Base-by-base conservation (phyloP, 2,888 invertebrate species). In the Polietes domitor region DNA sequence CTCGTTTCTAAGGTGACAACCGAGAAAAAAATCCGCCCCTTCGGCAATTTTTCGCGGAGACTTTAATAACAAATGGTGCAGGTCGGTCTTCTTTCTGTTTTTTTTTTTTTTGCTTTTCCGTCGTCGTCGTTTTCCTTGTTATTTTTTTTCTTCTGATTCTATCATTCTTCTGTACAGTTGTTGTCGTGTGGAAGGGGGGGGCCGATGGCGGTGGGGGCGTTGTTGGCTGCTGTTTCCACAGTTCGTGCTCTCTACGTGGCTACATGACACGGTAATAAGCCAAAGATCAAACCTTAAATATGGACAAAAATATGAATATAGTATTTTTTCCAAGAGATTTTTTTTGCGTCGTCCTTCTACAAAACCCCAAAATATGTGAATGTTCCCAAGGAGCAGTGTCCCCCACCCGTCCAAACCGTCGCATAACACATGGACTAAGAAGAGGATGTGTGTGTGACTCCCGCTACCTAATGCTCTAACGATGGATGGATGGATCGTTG, bases 251-350 rank as follows among this genome's bases (percentile, higher is more conserved):
- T n/a, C n/a, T n/a, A n/a, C n/a, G n/a, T n/a, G n/a, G n/a, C n/a
- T 88, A 87, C 88, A 88, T 88, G 88, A 89, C 89, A 89, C 88
- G 89, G 88, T 89, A 90, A 90, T 90, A 90, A 89, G 89, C 88
- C 88, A 89, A 89, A 90, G 90, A 90, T 90, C 88, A 89, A 89
- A 88, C 80, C 85, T 88, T 84, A 79, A 84, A 81, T 84, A 89
- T 87, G 87, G 88, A 88, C 88, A 88, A 86, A 37, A 58, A 77
- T 58, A 61, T 72, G 61, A 70, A 58, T 63, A 65, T 71, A 63
- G 28, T 68, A 28, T 71, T 50, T 7, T 68, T 47, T 75, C 58
- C 53, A 41, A 41, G 19, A 7, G 28, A 17, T 37, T 26, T 37
- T 53, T 53, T 71, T 28, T 50, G 47, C 24, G 55, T n/a, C n/a